Evolutionary conservation across 2,888 invertebrate species (phyloP), one percentile per base, ranked within the genome.

Genomic region (Eupeodes latifasciatus): DNA sequence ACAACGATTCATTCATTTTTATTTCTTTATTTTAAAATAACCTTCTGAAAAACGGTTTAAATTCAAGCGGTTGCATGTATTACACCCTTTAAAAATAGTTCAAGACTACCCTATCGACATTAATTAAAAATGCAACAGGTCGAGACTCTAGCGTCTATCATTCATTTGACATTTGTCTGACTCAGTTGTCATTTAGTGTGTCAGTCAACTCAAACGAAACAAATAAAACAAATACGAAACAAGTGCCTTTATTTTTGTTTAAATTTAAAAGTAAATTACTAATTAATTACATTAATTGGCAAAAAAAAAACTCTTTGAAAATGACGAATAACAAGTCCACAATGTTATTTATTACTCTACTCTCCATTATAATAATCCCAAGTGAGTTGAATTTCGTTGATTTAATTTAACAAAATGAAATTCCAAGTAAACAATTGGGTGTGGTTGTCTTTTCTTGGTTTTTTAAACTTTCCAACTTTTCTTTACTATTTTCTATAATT

Each of bases 151-250:
- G 36, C 55, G 34, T 27, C 47, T 62, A 62, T 79, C 40, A 40
- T 9, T 74, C 27, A 27, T 69, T 59, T 6, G 16, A 36, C n/a
- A 49, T 69, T 40, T 40, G 40, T 9, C 64, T 87, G 82, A 83
- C 87, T 72, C 7, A 14, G 72, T 6, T 75, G 86, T 67, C 79
- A 80, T 44, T 61, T 34, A n/a, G 51, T 47, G n/a, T 69, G 51
- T 69, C 69, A 36, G 16, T 19, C 6, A 55, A 57, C 53, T 55
- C 61, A 9, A 77, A 51, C 49, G 72, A 87, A 84, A 87, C 76
- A 80, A 80, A 66, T 27, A 80, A 84, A 87, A 87, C 87, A 87
- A 84, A 77, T 79, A 44, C 71, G 40, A 71, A 83, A 59, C 67
- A 84, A 84, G 80, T 84, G 87, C 84, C 76, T 81, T 81, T 14